phyloP scores from a whole-genome alignment of 2,113 vertebrate genomes.

The Dipodomys ordii region DNA sequence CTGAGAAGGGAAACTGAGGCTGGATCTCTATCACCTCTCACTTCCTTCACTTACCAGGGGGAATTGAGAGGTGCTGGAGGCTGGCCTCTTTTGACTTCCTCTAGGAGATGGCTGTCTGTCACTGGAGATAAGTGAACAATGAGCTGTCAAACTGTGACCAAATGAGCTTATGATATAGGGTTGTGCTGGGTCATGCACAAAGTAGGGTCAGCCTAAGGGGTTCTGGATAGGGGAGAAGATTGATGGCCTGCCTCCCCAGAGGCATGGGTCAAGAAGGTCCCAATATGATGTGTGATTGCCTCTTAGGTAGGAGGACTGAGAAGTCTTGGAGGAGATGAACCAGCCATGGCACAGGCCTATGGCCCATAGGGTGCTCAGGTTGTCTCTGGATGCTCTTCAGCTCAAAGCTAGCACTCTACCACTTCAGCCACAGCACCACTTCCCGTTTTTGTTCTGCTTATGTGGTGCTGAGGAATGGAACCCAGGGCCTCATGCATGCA shows the following conservation, averaged over 20 bases:
- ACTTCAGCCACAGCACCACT: too few relatives aligned
- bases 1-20: not conserved
- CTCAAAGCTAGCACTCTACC: too few relatives aligned
- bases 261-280: too few relatives aligned
- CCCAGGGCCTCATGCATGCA: too few relatives aligned
- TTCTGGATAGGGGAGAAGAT: not conserved
- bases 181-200: not conserved
- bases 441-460: too few relatives aligned
- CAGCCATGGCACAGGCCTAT: not conserved
- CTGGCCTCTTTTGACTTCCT: not conserved
- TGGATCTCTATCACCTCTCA: not conserved
- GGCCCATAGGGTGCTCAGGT: not conserved
- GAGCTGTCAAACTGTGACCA: not conserved
- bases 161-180: not conserved
- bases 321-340: not conserved
- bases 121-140: not conserved
- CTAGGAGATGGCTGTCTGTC: not conserved
- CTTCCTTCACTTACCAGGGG: not conserved
- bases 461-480: too few relatives aligned
- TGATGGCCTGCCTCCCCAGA: not conserved
- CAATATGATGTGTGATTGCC: not conserved
- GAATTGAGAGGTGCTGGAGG: not conserved
- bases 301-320: not conserved
- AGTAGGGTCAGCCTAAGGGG: not conserved
- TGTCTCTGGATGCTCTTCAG: not conserved